Conservation (phyloP, 2,113 vertebrate genomes). For the Eudyptes chrysolophus region DNA sequence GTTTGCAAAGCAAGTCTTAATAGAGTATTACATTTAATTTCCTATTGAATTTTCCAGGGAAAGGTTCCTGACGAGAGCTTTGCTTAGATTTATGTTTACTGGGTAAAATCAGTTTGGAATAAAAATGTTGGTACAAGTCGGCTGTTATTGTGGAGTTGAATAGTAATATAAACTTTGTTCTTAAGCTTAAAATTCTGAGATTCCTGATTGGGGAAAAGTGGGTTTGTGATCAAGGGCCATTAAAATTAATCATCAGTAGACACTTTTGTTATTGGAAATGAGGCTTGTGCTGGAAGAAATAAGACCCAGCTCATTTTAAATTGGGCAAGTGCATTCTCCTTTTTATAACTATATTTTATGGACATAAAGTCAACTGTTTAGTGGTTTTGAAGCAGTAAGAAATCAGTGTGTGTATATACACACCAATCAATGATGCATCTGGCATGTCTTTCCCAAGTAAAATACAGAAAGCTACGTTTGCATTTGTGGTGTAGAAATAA, state of each 20-base stretch:
- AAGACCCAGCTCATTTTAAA: neutral
- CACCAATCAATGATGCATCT: neutral
- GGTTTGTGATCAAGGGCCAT: neutral
- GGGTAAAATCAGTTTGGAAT: neutral
- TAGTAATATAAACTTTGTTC: neutral
- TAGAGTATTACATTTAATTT: slow-evolving; percentile 74
- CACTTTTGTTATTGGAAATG: neutral
- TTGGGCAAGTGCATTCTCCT: neutral
- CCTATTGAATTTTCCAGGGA: slow-evolving; percentile 63
- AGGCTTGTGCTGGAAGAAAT: neutral
- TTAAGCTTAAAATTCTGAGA: neutral
- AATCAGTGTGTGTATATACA: neutral
- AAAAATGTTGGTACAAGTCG: neutral
- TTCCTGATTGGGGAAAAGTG: neutral
- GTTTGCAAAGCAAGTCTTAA: slow-evolving; percentile 76
- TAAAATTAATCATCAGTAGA: slow-evolving; percentile 8
- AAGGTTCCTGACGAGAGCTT: slow-evolving; percentile 21
- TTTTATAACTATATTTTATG: neutral
- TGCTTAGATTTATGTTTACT: neutral
- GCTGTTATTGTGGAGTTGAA: neutral
- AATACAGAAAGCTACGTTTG: neutral
- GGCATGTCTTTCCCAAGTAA: neutral
- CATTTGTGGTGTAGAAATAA: neutral
- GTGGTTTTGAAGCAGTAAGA: neutral
- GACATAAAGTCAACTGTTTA: neutral